A percentile compares a stretch with the other conserved stretches of the same genome.
These are phyloP conservation scores for Talpa occidentalis DNA, from an alignment of 2,113 vertebrate genomes.

Conservation along the genomic window DNA sequence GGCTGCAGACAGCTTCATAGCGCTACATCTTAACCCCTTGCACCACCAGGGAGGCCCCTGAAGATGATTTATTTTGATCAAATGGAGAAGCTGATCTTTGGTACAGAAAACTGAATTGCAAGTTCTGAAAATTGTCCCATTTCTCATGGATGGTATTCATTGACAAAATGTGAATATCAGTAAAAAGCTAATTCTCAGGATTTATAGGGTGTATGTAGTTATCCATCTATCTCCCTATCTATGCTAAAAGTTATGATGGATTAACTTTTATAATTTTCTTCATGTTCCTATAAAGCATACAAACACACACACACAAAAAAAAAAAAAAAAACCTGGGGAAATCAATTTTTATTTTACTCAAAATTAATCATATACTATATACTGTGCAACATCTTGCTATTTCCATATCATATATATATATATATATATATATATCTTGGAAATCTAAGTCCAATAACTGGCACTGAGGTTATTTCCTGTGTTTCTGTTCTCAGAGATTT, in stretches of 20 bases:
- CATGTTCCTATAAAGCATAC: neutral
- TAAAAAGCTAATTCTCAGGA: neutral
- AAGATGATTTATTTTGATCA: too few relatives aligned
- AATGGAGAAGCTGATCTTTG: neutral
- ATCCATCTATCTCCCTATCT: neutral
- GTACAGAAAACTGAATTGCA: neutral
- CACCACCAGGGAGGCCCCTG: too few relatives aligned
- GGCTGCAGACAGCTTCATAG: too few relatives aligned
- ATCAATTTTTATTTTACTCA: neutral
- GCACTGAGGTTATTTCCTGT: neutral
- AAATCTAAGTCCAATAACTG: neutral
- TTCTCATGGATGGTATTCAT: slow-evolving; percentile 43
- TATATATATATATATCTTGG: neutral
- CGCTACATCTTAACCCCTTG: too few relatives aligned
- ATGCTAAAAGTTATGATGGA: neutral
- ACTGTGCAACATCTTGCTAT: neutral
- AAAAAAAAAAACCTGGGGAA: neutral
- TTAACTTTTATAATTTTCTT: neutral
- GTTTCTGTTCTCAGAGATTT: neutral
- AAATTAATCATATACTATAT: neutral
- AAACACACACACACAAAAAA: neutral
- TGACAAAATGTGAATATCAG: slow-evolving; percentile 17
- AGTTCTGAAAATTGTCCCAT: neutral
- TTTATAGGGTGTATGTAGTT: neutral
- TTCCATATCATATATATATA: neutral